phyloP scores from a whole-genome alignment of 2,113 vertebrate species.

The Corythornis madagascariensis region DNA sequence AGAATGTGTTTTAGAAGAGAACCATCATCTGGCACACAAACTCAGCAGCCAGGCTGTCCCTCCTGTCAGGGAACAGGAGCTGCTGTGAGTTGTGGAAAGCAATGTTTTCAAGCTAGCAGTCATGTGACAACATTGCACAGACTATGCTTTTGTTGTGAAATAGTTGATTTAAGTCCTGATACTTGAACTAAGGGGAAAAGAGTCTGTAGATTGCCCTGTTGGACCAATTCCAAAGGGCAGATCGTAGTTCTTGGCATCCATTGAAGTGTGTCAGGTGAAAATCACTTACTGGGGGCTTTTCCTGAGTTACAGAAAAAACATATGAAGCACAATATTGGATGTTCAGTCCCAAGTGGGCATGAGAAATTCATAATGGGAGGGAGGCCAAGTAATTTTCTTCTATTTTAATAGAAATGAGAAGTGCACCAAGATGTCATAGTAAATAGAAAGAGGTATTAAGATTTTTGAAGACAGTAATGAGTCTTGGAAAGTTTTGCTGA shows the following conservation, averaged over 20 bases:
- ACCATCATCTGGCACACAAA: rapidly evolving
- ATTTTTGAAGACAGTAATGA: neutral
- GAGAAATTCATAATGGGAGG: neutral
- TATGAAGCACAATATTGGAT: neutral
- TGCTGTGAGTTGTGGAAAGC: neutral
- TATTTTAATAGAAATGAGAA: slow-evolving; percentile 2
- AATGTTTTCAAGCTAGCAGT: neutral
- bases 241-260: neutral
- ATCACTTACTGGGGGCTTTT: neutral
- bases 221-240: neutral
- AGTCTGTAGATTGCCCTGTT: neutral
- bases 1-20: neutral
- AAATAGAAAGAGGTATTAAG: neutral
- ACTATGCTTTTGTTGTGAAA: neutral
- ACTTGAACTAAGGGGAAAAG: neutral
- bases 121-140: neutral
- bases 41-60: neutral
- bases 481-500: neutral
- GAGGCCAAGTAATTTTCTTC: neutral
- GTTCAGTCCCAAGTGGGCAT: neutral
- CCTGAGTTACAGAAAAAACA: neutral
- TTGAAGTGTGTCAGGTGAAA: neutral
- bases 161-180: neutral
- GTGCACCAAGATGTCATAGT: neutral
- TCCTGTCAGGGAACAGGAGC: neutral